These are phyloP conservation scores for Campopleginae sp. DNA, from an alignment of 2,888 invertebrate species.

Conservation along the genomic window DNA sequence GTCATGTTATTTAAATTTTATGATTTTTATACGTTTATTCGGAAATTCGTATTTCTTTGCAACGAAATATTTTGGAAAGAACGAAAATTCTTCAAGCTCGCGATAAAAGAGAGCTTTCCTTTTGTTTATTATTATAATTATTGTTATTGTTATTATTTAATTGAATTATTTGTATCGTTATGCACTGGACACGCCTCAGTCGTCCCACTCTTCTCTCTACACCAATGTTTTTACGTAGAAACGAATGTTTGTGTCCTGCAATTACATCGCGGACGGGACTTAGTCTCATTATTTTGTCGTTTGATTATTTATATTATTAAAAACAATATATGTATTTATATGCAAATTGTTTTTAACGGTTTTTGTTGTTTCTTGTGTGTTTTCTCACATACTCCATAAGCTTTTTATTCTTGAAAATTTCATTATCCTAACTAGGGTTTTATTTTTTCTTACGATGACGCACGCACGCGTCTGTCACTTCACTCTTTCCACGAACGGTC, in stretches of 20 bases:
- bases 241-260: conserved; percentile 49
- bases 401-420: conserved; percentile 66
- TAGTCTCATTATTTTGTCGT: conserved; percentile 59
- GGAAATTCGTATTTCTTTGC: conserved; percentile 2
- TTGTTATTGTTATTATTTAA: conserved; percentile 16
- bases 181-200: conserved; percentile 8
- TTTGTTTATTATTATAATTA: not conserved
- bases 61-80: not conserved
- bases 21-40: conserved; percentile 1
- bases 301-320: conserved; percentile 32
- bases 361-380: not conserved
- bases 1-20: conserved; percentile 70
- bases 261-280: conserved; percentile 65
- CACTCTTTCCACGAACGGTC: conserved; percentile 61
- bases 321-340: conserved; percentile 36
- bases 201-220: conserved; percentile 28
- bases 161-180: not conserved
- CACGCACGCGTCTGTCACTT: conserved; percentile 64
- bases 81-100: conserved; percentile 18
- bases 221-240: conserved; percentile 43
- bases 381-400: conserved; percentile 41
- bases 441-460: conserved; percentile 64
- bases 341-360: conserved; percentile 31
- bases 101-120: conserved; percentile 27
- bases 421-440: conserved; percentile 73